These are phyloP conservation scores for Helicoverpa armigera DNA, from an alignment of 1,140 invertebrate species.

Conservation along the genomic window DNA sequence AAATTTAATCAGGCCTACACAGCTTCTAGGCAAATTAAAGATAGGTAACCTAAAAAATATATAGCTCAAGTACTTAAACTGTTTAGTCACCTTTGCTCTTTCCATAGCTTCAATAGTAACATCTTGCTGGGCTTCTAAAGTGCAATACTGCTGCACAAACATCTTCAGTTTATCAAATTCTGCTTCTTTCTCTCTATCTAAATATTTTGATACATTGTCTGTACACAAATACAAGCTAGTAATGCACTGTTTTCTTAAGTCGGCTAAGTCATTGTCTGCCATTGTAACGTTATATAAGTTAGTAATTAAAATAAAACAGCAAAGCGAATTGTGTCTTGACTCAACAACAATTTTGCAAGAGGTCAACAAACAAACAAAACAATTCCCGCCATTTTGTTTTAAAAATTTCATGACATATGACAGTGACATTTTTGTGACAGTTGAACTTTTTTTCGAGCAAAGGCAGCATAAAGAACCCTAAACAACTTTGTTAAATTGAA, in stretches of 20 bases:
- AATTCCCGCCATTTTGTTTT: conserved; percentile 40
- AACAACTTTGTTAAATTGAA: no score
- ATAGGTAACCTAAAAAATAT: neutral
- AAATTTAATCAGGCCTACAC: no score
- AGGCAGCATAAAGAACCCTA: no score
- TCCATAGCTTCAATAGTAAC: conserved; percentile 69
- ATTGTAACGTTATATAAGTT: conserved; percentile 51
- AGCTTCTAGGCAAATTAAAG: neutral
- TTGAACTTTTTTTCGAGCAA: no score
- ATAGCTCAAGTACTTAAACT: neutral
- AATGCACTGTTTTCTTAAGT: conserved; percentile 72
- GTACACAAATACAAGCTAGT: conserved; percentile 71
- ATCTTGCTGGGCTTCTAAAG: conserved; percentile 68
- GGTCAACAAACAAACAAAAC: conserved; percentile 8
- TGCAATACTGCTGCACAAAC: conserved; percentile 70
- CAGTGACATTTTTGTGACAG: conserved; percentile 3
- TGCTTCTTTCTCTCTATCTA: conserved; percentile 65
- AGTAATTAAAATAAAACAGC: neutral
- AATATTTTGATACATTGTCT: conserved; percentile 76
- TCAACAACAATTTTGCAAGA: neutral
- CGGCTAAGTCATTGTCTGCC: conserved; percentile 68
- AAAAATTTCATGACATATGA: neutral
- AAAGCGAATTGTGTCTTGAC: neutral
- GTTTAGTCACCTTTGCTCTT: conserved; percentile 62
- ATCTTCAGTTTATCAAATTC: conserved; percentile 68